These are phyloP conservation scores for Yasuhikotakia modesta DNA, from an alignment of 2,797 vertebrate genomes.

Conservation along the genomic window DNA sequence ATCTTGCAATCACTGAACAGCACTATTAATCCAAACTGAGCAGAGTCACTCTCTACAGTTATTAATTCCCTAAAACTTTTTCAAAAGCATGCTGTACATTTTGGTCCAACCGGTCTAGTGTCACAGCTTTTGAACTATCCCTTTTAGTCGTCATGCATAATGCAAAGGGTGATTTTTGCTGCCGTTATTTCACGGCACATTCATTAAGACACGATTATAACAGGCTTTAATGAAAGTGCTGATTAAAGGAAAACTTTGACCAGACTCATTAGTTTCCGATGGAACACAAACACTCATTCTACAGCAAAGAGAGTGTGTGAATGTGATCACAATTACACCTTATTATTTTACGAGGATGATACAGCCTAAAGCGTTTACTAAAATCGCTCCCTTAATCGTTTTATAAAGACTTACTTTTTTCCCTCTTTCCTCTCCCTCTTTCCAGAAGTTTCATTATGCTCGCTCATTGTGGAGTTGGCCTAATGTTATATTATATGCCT, in stretches of 20 bases:
- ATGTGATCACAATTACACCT: slow-evolving; percentile 75
- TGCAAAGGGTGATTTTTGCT: slow-evolving; percentile 60
- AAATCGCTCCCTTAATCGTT: slow-evolving; percentile 61
- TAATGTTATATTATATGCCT: slow-evolving; percentile 26
- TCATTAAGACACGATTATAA: slow-evolving; percentile 80
- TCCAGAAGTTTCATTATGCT: slow-evolving; percentile 54
- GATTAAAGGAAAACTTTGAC: slow-evolving; percentile 81
- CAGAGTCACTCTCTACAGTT: not conserved
- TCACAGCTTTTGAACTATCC: slow-evolving; percentile 66
- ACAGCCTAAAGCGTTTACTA: slow-evolving; percentile 55
- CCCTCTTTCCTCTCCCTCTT: slow-evolving; percentile 4
- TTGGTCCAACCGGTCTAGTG: not conserved
- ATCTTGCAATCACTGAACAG: not conserved
- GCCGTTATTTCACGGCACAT: slow-evolving; percentile 60
- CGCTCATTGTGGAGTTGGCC: slow-evolving; percentile 39
- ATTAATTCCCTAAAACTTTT: not conserved
- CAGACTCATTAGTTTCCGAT: slow-evolving; percentile 80
- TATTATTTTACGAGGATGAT: slow-evolving; percentile 72
- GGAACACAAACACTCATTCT: slow-evolving; percentile 70
- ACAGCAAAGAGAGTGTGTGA: slow-evolving; percentile 68
- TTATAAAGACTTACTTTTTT: slow-evolving; percentile 49
- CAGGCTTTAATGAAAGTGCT: slow-evolving; percentile 78
- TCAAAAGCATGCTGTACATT: not conserved
- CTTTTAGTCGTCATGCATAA: slow-evolving; percentile 65
- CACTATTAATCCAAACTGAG: no score